A percentile compares a stretch with the other conserved stretches of the same genome.
Evolutionary conservation across 2,888 invertebrate species (phyloP).

Genomic region (Embidobia sp.): DNA sequence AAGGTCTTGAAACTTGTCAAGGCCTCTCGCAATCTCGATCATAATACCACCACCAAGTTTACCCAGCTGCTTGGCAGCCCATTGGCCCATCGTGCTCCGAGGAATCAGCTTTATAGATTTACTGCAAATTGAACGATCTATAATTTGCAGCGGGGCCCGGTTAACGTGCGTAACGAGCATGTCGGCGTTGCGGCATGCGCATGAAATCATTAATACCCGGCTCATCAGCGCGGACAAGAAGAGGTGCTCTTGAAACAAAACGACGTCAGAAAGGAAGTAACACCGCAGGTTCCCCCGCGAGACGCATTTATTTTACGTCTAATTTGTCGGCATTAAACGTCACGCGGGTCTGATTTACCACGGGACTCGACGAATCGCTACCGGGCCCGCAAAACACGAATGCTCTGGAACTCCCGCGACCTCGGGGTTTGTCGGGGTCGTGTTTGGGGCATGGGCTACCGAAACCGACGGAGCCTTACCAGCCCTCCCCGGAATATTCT

Average conservation of each 20-base stretch:
- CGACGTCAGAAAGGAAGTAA: conserved; percentile 43
- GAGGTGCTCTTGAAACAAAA: conserved; percentile 51
- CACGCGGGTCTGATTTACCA: conserved; percentile 79
- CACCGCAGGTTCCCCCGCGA: conserved; percentile 23
- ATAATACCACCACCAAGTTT: too few species aligned
- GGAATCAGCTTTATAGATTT: conserved; percentile 74
- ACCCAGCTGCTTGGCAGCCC: too few species aligned
- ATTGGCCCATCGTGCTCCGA: too few species aligned
- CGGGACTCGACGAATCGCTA: conserved; percentile 77
- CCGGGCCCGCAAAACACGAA: conserved; percentile 76
- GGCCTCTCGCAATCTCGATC: too few species aligned
- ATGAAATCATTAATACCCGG: conserved; percentile 74
- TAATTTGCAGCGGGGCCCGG: conserved; percentile 70
- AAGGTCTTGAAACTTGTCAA: too few species aligned
- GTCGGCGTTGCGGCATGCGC: conserved; percentile 67
- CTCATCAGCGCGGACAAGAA: conserved; percentile 66
- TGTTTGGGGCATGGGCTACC: conserved; percentile 60
- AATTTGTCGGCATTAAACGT: conserved; percentile 80
- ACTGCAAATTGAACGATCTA: conserved; percentile 78
- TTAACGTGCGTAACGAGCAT: conserved; percentile 71
- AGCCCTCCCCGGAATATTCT: too few species aligned
- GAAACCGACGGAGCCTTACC: too few species aligned
- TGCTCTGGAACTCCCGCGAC: conserved; percentile 60
- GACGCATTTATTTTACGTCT: conserved; percentile 80
- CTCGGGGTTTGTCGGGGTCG: too few species aligned